Conservation (phyloP, 2,888 invertebrate species). For the Scaptomyza tumidula region DNA sequence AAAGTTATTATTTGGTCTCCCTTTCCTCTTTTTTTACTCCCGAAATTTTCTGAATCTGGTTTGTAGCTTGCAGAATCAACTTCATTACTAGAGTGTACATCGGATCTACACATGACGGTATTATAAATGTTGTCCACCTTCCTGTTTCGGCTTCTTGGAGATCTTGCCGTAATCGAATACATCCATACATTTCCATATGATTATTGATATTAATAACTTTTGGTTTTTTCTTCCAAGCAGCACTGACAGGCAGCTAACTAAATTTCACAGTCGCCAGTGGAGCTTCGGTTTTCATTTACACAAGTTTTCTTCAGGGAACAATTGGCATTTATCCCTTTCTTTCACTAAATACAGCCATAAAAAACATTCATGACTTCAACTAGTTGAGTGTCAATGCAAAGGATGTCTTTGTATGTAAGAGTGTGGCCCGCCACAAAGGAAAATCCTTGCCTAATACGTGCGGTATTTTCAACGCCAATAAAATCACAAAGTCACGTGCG, state of each 20-base stretch:
- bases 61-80: too few species aligned
- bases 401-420: conserved; percentile 31
- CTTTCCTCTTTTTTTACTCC: too few species aligned
- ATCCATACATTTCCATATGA: too few species aligned
- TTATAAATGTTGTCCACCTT: too few species aligned
- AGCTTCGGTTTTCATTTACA: conserved; percentile 6
- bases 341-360: conserved; percentile 76
- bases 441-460: conserved; percentile 72
- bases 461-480: conserved; percentile 80
- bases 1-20: too few species aligned
- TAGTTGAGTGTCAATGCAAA: conserved; percentile 77
- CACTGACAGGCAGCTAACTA: conserved; percentile 43
- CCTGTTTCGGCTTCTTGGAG: too few species aligned
- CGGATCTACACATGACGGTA: too few species aligned
- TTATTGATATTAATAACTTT: conserved; percentile 21
- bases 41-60: too few species aligned
- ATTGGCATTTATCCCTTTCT: conserved; percentile 75
- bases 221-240: conserved; percentile 42
- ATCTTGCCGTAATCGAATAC: too few species aligned
- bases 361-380: conserved; percentile 67
- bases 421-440: conserved; percentile 41
- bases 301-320: conserved; percentile 63
- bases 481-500: conserved; percentile 81
- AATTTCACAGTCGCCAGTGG: conserved; percentile 47
- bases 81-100: too few species aligned